Evolutionary conservation across 2,797 vertebrate species (phyloP).

Genomic region (Acipenser ruthenus): DNA sequence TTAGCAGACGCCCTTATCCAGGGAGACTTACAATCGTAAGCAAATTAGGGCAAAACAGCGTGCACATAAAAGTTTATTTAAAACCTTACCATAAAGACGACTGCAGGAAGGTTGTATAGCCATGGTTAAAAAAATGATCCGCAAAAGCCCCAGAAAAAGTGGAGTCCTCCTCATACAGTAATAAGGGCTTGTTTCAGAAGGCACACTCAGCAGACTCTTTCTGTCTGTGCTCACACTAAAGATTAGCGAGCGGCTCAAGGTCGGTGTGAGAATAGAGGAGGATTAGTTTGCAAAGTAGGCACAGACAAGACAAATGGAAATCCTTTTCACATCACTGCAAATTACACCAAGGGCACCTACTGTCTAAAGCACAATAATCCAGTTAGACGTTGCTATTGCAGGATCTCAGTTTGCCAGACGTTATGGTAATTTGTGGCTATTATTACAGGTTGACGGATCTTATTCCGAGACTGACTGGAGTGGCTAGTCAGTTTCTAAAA

Average conservation of each 20-base stretch:
- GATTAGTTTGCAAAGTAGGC: constrained; percentile 43
- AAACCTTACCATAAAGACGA: constrained; percentile 29
- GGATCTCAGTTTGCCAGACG: constrained; percentile 24
- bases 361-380: constrained; percentile 42
- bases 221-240: constrained; percentile 18
- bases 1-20: no score
- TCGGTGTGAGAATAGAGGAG: constrained; percentile 42
- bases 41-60: neutral
- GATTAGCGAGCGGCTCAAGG: constrained; percentile 42
- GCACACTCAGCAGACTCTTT: constrained; percentile 21
- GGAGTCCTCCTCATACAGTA: neutral
- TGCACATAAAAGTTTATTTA: constrained; percentile 1
- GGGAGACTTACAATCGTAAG: no score
- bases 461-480: neutral
- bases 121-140: no score
- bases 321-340: constrained; percentile 40
- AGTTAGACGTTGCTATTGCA: constrained; percentile 37
- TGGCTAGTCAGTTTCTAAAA: no score
- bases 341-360: constrained; percentile 37
- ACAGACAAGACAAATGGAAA: constrained; percentile 42
- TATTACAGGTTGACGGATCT: constrained; percentile 6
- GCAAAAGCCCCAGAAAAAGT: constrained; percentile 14
- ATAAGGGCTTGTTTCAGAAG: constrained; percentile 21
- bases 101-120: neutral
- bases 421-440: constrained; percentile 24